These are phyloP conservation scores for Acanthococcus lagerstroemiae DNA, from an alignment of 2,888 invertebrate genomes.

Conservation along the genomic window DNA sequence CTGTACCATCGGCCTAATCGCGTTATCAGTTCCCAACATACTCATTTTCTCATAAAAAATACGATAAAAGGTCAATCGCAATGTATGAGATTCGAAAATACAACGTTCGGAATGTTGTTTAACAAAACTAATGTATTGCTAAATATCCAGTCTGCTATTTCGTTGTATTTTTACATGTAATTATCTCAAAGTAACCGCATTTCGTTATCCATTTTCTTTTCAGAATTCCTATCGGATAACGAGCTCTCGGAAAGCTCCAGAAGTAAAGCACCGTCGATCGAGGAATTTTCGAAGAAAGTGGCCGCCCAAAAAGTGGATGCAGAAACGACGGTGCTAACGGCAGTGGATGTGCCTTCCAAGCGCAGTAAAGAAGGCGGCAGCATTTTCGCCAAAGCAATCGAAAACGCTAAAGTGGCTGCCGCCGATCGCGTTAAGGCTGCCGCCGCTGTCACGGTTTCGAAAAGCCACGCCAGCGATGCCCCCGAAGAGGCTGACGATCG, in stretches of 20 bases:
- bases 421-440: neutral
- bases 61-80: too few relatives aligned
- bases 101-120: too few relatives aligned
- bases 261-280: neutral
- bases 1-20: too few relatives aligned
- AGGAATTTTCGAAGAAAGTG: neutral
- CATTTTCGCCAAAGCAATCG: too few relatives aligned
- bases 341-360: neutral
- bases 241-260: neutral
- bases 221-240: slow-evolving; percentile 17
- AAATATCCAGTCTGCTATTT: too few relatives aligned
- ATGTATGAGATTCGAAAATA: too few relatives aligned
- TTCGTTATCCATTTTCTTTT: neutral
- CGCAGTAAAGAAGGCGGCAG: too few relatives aligned
- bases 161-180: neutral
- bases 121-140: too few relatives aligned
- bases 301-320: neutral
- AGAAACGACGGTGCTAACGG: neutral
- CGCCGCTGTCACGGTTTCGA: neutral
- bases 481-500: neutral
- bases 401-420: neutral
- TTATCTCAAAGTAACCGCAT: neutral
- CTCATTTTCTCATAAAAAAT: too few relatives aligned
- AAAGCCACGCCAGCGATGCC: neutral
- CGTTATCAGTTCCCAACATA: too few relatives aligned